Conservation (phyloP, 2,888 invertebrate species). For the Phyllotreta cruciferae region DNA sequence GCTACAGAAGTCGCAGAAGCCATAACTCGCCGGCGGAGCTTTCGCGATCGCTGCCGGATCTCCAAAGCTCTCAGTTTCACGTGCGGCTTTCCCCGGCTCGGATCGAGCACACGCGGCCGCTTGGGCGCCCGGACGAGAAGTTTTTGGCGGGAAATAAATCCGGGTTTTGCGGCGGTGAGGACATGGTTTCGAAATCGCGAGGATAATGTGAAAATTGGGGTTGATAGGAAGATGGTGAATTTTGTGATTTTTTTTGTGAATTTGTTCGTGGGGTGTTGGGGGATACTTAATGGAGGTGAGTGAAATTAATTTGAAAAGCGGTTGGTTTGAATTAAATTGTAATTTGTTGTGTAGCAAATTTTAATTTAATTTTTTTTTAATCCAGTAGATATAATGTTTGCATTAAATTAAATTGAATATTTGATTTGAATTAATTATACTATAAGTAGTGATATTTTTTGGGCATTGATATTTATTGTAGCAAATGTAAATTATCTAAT, state of each 20-base stretch:
- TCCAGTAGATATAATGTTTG: too few species aligned
- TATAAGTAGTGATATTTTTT: too few species aligned
- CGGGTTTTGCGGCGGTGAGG: neutral
- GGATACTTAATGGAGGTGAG: constrained; percentile 47
- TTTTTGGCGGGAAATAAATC: constrained; percentile 37
- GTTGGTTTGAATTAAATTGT: too few species aligned
- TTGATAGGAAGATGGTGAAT: constrained; percentile 32
- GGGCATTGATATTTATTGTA: too few species aligned
- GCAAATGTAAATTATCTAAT: too few species aligned
- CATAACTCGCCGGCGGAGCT: constrained; percentile 38
- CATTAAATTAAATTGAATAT: too few species aligned
- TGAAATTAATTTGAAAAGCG: constrained; percentile 1
- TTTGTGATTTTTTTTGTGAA: constrained; percentile 36
- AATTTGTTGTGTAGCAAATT: too few species aligned
- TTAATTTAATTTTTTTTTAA: too few species aligned
- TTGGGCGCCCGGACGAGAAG: constrained; percentile 29
- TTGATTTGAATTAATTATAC: too few species aligned
- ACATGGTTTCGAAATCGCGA: neutral
- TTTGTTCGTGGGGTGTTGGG: constrained; percentile 38
- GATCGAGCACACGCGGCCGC: constrained; percentile 32
- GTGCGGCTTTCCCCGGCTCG: constrained; percentile 24
- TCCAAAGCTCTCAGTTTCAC: constrained; percentile 37
- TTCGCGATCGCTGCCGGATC: constrained; percentile 38
- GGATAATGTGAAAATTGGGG: neutral
- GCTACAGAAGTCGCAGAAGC: constrained; percentile 45